These are phyloP conservation scores for Dolichotis patagonum DNA, from an alignment of 2,113 vertebrate genomes.

Conservation along the genomic window DNA sequence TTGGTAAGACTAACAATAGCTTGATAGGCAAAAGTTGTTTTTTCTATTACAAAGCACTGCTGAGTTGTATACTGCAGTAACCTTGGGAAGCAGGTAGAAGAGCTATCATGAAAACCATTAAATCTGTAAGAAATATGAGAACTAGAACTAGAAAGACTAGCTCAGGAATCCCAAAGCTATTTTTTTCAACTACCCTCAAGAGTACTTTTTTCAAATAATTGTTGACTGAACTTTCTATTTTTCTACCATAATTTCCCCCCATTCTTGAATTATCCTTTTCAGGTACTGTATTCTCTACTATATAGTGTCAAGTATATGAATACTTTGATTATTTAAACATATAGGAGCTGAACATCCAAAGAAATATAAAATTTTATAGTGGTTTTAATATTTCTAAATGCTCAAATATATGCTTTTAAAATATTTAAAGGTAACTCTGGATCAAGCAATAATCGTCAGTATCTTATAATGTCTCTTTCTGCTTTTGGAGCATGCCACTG, in stretches of 20 bases:
- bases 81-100: background rate
- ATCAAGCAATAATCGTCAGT: background rate
- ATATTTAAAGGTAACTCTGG: conserved; percentile 6
- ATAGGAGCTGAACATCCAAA: background rate
- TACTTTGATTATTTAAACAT: conserved; percentile 22
- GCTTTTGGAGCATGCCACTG: background rate
- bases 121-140: background rate
- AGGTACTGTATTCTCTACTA: background rate
- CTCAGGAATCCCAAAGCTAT: background rate
- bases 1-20: background rate
- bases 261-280: background rate
- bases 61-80: background rate
- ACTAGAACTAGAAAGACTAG: background rate
- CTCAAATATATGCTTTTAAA: conserved; percentile 22
- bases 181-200: background rate
- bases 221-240: background rate
- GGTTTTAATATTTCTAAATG: background rate
- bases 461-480: conserved; percentile 12
- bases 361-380: background rate
- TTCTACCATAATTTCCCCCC: background rate
- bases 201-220: background rate
- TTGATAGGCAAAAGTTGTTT: background rate
- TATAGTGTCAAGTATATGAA: background rate
- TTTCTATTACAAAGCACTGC: conserved; percentile 5
- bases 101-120: background rate